Base-by-base conservation (phyloP, 2,113 vertebrate genomes). In the Puntigrus tetrazona region DNA sequence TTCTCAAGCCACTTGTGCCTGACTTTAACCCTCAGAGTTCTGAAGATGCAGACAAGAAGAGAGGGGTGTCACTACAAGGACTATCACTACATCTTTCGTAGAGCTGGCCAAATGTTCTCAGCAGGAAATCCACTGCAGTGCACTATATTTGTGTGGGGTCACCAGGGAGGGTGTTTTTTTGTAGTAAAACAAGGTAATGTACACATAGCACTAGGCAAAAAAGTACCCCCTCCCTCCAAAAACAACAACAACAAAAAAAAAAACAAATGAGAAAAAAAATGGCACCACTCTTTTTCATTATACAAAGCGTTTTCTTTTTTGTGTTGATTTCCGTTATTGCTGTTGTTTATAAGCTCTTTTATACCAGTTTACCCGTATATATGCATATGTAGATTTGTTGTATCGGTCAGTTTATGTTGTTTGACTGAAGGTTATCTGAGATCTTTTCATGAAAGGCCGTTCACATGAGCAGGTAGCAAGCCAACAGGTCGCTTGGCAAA, bases 1-100 rank as follows among this genome's bases (percentile, higher is more conserved):
- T 96, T 95, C 90, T 93, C 92, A 96, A 93, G 95, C 97, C 97
- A 95, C 96, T 96, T 96, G 97, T 98, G 98, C 97, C 98, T 98
- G 94, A 93, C 92, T 93, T 95, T 92, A 90, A 78, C 89, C 90
- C 91, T 94, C 90, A 70, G 86, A 88, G 89, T 86, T 87, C 81
- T 76, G 86, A 85, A 86, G 88, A 90, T 89, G 85, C 84, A 86
- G 89, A 88, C 92, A 91, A 90, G 90, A 90, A 90, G 91, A 94
- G 85, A 87, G 93, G 90, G 92, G 92, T 93, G 79, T 94, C 94
- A 85, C 86, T 69, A 85, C 81, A 41, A 90, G 88, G 82, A 92
- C 90, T 85, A 91, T 87, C 90, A 83, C 88, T 78, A 92, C 87
- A 91, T 91, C 94, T 95, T 94, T 94, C 91, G 93, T 93, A 94